These are phyloP conservation scores for Procambarus virginalis DNA, from an alignment of 1,140 invertebrate genomes.

Conservation along the genomic window DNA sequence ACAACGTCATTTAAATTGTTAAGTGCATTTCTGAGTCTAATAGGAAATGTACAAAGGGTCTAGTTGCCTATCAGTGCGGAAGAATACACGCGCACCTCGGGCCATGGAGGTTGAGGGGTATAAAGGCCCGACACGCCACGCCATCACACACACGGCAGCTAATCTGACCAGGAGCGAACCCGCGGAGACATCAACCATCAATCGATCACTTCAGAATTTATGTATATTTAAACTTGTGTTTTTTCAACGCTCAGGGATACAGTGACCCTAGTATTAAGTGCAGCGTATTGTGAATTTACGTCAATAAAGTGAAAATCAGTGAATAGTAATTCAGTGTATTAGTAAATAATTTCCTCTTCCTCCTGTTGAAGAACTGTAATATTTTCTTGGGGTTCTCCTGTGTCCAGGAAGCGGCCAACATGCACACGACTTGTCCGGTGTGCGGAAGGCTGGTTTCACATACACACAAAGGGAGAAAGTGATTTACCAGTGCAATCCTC, in stretches of 20 bases:
- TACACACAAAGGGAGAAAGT: neutral
- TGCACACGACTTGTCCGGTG: neutral
- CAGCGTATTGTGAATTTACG: neutral
- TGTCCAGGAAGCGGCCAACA: neutral
- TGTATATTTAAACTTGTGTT: neutral
- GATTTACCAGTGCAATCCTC: neutral
- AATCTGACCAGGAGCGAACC: neutral
- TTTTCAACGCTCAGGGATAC: too few relatives aligned
- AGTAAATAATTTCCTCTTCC: slow-evolving; percentile 1
- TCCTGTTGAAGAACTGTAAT: neutral
- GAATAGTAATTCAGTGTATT: too few relatives aligned
- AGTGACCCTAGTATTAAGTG: neutral
- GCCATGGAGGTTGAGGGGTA: neutral
- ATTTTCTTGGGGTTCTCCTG: neutral
- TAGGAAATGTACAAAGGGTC: neutral
- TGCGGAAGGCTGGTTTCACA: neutral
- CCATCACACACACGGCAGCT: neutral
- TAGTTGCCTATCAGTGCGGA: neutral
- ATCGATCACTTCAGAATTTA: neutral
- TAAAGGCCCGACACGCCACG: neutral
- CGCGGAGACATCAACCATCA: neutral
- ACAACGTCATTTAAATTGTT: too few relatives aligned
- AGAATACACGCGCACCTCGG: neutral
- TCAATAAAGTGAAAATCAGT: neutral
- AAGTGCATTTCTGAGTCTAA: neutral